Evolutionary conservation across 2,113 vertebrate species (phyloP).

Genomic region (Cochlearius cochlearius): DNA sequence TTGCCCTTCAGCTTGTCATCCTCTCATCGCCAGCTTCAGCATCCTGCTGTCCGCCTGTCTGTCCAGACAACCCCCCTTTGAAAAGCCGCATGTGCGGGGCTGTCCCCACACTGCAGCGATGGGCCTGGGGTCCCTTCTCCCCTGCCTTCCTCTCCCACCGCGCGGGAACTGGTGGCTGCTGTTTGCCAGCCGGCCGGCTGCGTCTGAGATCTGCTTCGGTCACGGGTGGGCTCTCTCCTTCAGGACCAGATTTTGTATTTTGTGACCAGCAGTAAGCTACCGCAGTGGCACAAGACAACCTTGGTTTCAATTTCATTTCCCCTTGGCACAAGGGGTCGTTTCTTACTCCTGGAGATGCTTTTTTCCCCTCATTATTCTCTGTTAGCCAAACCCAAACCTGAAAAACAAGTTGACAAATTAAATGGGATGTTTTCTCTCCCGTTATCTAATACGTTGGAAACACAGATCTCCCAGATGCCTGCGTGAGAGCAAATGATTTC

Average conservation of each 20-base stretch:
- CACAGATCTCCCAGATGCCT: background rate
- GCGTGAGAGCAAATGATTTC: background rate
- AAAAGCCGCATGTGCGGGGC: accelerated
- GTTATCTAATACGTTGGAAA: background rate
- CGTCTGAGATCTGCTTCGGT: accelerated
- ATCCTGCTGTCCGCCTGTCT: background rate
- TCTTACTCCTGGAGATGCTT: slow-evolving; percentile 4
- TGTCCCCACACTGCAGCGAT: accelerated
- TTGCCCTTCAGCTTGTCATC: accelerated
- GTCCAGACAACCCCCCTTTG: background rate
- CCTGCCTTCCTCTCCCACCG: accelerated
- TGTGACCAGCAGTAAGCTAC: background rate
- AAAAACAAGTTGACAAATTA: slow-evolving; percentile 55
- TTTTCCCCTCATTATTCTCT: background rate
- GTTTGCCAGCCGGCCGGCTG: background rate
- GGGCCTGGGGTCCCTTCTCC: background rate
- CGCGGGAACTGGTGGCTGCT: accelerated
- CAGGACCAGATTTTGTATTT: accelerated
- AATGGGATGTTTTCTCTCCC: slow-evolving; percentile 27
- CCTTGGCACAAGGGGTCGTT: background rate
- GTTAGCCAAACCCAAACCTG: slow-evolving; percentile 38
- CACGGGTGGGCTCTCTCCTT: background rate
- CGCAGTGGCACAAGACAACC: background rate
- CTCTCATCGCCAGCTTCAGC: accelerated
- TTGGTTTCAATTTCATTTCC: background rate